phyloP scores from a whole-genome alignment of 2,888 invertebrate species.

The Napeogenes sylphis region DNA sequence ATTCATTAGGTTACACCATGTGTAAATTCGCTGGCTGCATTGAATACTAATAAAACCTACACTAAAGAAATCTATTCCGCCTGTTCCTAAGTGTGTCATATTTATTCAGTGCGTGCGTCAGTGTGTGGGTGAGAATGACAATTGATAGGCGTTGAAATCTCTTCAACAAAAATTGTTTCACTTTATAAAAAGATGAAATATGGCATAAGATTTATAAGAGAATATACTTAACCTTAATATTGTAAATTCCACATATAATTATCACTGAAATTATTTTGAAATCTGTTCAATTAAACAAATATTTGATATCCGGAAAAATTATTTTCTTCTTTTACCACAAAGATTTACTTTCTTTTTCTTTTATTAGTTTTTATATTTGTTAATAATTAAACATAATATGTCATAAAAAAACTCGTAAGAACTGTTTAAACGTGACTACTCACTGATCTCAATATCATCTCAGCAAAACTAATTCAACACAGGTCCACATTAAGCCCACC shows the following conservation, averaged over 20 bases:
- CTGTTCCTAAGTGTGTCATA: constrained; percentile 6
- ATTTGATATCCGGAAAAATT: too few relatives aligned
- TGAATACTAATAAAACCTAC: constrained; percentile 6
- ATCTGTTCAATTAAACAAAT: too few relatives aligned
- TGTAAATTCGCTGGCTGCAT: neutral
- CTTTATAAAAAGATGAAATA: constrained; percentile 26
- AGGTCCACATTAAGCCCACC: too few relatives aligned
- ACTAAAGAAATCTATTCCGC: neutral
- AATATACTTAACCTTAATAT: neutral
- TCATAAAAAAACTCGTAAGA: neutral
- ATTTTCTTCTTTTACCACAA: too few relatives aligned
- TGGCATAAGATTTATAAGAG: neutral
- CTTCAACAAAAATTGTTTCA: constrained; percentile 15
- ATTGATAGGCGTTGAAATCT: constrained; percentile 24
- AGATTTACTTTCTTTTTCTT: neutral
- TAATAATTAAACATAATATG: too few relatives aligned
- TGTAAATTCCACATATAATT: too few relatives aligned
- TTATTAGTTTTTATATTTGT: neutral
- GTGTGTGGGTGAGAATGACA: constrained; percentile 27
- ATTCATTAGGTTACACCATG: constrained; percentile 2
- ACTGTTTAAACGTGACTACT: neutral
- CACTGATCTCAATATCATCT: neutral
- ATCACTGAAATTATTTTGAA: too few relatives aligned
- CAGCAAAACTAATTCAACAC: too few relatives aligned
- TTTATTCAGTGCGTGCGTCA: constrained; percentile 27